Evolutionary conservation across 2,113 vertebrate genomes (phyloP).

Genomic region (Aplodontia rufa): DNA sequence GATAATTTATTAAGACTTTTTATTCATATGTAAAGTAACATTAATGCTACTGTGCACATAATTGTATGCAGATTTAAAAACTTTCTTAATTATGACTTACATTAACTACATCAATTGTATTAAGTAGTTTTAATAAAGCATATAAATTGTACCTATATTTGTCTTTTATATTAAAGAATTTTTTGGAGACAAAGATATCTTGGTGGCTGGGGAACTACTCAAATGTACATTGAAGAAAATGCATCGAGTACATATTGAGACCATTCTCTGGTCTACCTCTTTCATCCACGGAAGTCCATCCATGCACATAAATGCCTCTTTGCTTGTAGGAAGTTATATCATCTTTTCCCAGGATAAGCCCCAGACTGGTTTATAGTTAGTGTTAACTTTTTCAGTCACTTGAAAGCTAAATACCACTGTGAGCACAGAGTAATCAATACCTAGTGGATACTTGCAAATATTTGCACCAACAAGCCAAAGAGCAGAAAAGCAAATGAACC

Average conservation of each 20-base stretch:
- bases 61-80: not conserved
- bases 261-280: not conserved
- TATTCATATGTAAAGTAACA: not conserved
- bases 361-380: not conserved
- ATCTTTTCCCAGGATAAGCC: not conserved
- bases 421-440: not conserved
- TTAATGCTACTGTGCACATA: not conserved
- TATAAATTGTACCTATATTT: not conserved
- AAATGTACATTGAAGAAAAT: not conserved
- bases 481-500: not conserved
- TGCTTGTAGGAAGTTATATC: not conserved
- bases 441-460: constrained; percentile 53
- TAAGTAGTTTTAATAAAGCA: not conserved
- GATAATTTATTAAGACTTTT: not conserved
- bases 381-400: not conserved
- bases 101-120: not conserved
- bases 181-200: not conserved
- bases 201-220: not conserved
- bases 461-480: not conserved
- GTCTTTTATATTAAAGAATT: not conserved
- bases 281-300: not conserved
- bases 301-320: not conserved
- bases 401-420: constrained; percentile 46
- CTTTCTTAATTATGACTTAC: not conserved
- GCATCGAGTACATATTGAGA: not conserved